Base-by-base conservation (phyloP, 2,113 vertebrate genomes). In the Aleadryas rufinucha region DNA sequence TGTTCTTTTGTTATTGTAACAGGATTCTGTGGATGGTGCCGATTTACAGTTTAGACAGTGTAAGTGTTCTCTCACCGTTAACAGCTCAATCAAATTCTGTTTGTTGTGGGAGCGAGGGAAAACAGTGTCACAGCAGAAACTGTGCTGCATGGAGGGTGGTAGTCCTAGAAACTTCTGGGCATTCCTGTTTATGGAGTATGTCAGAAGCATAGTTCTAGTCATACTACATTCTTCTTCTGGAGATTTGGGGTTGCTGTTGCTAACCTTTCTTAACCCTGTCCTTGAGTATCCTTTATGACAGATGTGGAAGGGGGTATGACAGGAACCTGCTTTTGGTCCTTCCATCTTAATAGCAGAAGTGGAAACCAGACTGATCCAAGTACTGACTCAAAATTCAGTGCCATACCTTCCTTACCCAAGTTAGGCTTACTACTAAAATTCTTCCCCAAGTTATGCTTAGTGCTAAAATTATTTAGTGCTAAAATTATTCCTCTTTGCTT, bases 1-100 rank as follows among this genome's bases (percentile, higher is more conserved):
- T 92, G 11, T 96, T 84, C 83, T 88, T 97, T 94, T 97, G 39
- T 88, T 95, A 82, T 94, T 84, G 42, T 80, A 68, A 97, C 96
- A 99, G 99, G 96, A 99, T 99, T 97, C 98, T 99, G 84, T 99
- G 99, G 99, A 99, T 99, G 99, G 99, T 99, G 85, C 99, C 99
- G 27, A 99, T 99, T 97, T 99, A 99, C 98, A 99, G 99, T 96
- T 98, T 99, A 97, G 99, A 99, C 97, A 99, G 99, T 95, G 99
- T 99, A 98, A 99, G 99, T 99, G 27, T 94, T 93, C 69, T 90
- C 56, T 96, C 87, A 42, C 72, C 95, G 53, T 94, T 96, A 59
- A 45, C 56, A 94, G 81, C 45, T 91, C 37, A 24, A 41, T 81
- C 44, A 86, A 53, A 64, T 66, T 60, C 39, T 72, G 6, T 76